Evolutionary conservation across 2,797 vertebrate species (phyloP).

Genomic region (Morus bassanus): DNA sequence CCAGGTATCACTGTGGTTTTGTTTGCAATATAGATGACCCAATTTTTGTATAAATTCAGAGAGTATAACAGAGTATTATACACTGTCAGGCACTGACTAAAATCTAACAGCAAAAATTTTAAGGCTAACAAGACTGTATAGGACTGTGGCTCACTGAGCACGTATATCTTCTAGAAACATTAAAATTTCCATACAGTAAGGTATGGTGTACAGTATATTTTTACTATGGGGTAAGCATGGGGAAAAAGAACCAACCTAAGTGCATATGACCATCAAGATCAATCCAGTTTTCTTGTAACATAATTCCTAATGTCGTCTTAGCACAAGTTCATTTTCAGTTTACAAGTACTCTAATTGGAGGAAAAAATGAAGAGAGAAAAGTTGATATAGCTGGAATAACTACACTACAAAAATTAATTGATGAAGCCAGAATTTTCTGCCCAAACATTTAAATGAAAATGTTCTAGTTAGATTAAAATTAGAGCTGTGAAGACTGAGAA

Average conservation of each 20-base stretch:
- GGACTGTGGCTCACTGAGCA: conserved; percentile 12
- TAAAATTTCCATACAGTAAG: neutral
- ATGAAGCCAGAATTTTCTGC: conserved; percentile 39
- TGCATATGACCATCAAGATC: conserved; percentile 28
- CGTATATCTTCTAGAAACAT: neutral
- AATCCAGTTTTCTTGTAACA: conserved; percentile 3
- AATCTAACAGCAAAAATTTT: conserved; percentile 22
- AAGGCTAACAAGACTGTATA: neutral
- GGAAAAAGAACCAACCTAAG: neutral
- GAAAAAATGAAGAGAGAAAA: conserved; percentile 28
- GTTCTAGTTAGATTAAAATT: conserved; percentile 45
- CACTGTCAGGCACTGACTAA: conserved; percentile 6
- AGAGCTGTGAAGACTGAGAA: neutral
- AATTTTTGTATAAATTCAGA: neutral
- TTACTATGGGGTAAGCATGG: conserved; percentile 16
- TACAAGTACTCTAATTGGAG: neutral
- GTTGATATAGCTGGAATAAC: conserved; percentile 32
- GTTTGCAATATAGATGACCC: conserved; percentile 29
- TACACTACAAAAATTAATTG: conserved; percentile 35
- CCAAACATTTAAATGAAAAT: neutral
- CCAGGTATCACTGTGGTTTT: conserved; percentile 58
- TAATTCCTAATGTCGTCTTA: conserved; percentile 38
- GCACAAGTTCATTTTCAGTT: conserved; percentile 60
- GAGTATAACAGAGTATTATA: neutral
- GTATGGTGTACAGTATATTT: conserved; percentile 47